Evolutionary conservation across 2,113 vertebrate genomes (phyloP).

Genomic region (Saguinus midas): DNA sequence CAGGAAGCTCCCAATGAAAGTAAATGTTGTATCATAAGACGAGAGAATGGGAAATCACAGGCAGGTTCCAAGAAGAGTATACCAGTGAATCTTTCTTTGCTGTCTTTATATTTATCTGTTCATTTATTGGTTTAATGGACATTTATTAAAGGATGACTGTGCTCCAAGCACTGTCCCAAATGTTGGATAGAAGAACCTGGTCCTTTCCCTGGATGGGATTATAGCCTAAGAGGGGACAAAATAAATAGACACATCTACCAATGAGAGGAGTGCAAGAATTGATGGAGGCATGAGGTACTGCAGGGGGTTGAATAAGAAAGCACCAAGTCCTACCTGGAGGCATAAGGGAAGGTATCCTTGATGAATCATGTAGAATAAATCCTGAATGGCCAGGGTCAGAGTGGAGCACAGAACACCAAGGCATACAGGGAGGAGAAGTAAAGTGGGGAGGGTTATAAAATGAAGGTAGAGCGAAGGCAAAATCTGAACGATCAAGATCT

Average conservation of each 20-base stretch:
- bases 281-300: fast-evolving
- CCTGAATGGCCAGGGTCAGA: not conserved
- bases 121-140: not conserved
- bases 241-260: not conserved
- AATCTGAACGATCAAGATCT: not conserved
- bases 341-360: not conserved
- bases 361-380: not conserved
- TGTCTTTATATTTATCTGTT: not conserved
- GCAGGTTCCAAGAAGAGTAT: not conserved
- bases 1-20: not conserved
- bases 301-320: not conserved
- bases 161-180: not conserved
- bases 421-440: not conserved
- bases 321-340: not conserved
- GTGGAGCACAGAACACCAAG: not conserved
- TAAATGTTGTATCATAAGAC: not conserved
- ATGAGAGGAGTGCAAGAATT: not conserved
- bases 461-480: not conserved
- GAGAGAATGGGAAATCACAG: not conserved
- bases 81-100: not conserved
- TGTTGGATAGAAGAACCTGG: not conserved
- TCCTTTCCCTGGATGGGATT: not conserved
- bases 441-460: not conserved
- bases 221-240: not conserved
- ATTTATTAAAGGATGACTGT: not conserved